phyloP scores from a whole-genome alignment of 2,888 invertebrate genomes.

The Nomada flava region DNA sequence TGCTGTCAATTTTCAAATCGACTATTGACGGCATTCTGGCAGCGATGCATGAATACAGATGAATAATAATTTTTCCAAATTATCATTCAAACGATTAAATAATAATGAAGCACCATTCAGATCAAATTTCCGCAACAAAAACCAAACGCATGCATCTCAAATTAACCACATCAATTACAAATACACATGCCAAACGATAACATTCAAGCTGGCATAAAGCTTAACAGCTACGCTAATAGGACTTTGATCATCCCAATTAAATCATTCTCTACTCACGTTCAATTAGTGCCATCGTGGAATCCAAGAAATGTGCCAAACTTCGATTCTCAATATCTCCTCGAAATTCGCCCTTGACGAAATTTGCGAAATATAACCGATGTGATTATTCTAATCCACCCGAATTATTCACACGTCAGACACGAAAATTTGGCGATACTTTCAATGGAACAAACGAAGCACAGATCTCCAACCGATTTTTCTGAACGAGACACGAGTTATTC shows the following conservation, averaged over 20 bases:
- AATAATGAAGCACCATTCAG: no score
- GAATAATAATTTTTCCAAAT: neutral
- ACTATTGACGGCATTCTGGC: neutral
- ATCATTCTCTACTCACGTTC: slow-evolving; percentile 35
- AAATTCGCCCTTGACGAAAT: neutral
- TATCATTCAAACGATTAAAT: neutral
- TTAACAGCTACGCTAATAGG: neutral
- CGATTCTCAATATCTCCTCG: neutral
- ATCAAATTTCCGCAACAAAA: no score
- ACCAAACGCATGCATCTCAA: no score
- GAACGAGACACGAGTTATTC: no score
- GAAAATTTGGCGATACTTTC: no score
- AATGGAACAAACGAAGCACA: no score
- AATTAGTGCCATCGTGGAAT: slow-evolving; percentile 14
- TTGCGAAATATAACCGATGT: no score
- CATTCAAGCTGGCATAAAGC: neutral
- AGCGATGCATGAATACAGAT: neutral
- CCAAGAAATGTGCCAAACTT: neutral
- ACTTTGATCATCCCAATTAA: neutral
- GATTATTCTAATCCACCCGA: neutral
- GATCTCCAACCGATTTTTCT: no score
- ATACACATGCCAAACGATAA: neutral
- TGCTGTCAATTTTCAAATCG: neutral
- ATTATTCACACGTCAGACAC: no score
- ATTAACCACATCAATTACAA: no score